A percentile compares a stretch with the other conserved stretches of the same genome.
Evolutionary conservation across 2,797 vertebrate species (phyloP).

Genomic region (Steatocranus sp.): DNA sequence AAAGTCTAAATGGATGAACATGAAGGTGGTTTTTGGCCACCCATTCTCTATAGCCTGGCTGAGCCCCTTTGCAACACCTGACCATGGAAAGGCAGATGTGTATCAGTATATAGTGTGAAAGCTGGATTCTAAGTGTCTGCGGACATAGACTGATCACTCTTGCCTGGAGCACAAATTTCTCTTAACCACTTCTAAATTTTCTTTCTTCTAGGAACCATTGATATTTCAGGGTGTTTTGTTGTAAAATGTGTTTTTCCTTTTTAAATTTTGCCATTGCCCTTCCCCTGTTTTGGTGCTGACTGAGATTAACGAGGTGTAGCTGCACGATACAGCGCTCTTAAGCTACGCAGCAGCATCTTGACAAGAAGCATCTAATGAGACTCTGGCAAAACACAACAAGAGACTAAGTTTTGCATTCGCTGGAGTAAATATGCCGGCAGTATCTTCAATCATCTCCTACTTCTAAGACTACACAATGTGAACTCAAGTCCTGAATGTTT

Average conservation of each 20-base stretch:
- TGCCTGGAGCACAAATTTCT: constrained; percentile 73
- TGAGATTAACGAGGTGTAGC: constrained; percentile 17
- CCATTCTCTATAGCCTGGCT: constrained; percentile 96
- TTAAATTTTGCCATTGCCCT: background rate
- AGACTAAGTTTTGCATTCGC: background rate
- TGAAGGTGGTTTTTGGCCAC: constrained; percentile 98
- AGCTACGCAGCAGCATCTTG: background rate
- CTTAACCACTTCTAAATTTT: constrained; percentile 21
- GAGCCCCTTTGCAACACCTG: constrained; percentile 91
- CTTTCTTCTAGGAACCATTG: background rate
- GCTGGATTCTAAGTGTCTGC: constrained; percentile 28
- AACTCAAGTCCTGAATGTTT: constrained; percentile 26
- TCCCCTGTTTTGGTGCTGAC: constrained; percentile 21
- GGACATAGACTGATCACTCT: constrained; percentile 33
- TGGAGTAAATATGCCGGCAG: background rate
- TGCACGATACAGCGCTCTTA: background rate
- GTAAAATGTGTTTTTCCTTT: background rate
- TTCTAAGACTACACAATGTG: constrained; percentile 25
- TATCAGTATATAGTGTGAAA: constrained; percentile 97
- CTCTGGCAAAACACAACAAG: background rate
- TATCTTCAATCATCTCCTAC: constrained; percentile 37
- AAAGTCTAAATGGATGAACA: constrained; percentile 97
- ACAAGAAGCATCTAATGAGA: constrained; percentile 7
- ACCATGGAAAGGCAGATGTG: constrained; percentile 92
- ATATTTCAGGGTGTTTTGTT: constrained; percentile 32